Conservation (phyloP, 2,797 vertebrate genomes). For the Diplodus puntazzo region DNA sequence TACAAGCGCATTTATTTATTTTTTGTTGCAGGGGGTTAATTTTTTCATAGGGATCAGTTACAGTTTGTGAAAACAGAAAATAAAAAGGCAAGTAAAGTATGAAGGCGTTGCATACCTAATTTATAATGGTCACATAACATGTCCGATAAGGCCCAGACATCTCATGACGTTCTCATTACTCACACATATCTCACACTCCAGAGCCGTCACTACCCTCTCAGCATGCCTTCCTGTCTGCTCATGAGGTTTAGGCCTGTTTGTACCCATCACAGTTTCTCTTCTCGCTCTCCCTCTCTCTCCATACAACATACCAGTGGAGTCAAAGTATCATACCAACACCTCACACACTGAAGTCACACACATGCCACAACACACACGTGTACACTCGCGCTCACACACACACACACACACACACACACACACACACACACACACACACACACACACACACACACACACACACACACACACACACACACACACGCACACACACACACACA, state of each 20-base stretch:
- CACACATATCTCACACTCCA: constrained; percentile 41
- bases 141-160: constrained; percentile 14
- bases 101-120: not conserved
- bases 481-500: not conserved
- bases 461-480: not conserved
- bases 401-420: constrained; percentile 14
- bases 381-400: not conserved
- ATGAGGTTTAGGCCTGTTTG: constrained; percentile 29
- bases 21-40: not conserved
- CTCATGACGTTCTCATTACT: constrained; percentile 26
- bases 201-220: constrained; percentile 42
- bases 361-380: constrained; percentile 18
- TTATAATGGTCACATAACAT: constrained; percentile 1
- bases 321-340: constrained; percentile 55
- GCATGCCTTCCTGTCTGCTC: constrained; percentile 59
- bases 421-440: constrained; percentile 13
- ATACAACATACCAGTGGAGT: constrained; percentile 58
- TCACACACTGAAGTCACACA: constrained; percentile 51
- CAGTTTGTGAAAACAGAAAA: constrained; percentile 2
- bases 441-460: constrained; percentile 21
- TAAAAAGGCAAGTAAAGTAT: not conserved
- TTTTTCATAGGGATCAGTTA: not conserved
- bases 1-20: too few species aligned
- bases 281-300: constrained; percentile 19
- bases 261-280: constrained; percentile 17